A percentile compares a stretch with the other conserved stretches of the same genome.
Evolutionary conservation across 2,888 invertebrate genomes (phyloP).

Genomic region (Drosophila phalerata): DNA sequence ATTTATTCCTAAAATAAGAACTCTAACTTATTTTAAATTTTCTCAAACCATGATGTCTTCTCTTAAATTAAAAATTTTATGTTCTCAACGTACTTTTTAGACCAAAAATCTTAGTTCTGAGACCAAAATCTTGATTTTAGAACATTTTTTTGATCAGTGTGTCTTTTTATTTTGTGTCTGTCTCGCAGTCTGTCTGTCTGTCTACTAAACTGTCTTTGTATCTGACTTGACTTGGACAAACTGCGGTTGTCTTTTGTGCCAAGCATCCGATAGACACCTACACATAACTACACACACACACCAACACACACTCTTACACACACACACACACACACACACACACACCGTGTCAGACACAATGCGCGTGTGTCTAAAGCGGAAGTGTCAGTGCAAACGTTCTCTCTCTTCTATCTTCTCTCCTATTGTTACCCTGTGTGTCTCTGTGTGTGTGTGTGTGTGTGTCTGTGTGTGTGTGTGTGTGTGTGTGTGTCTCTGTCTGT

Average conservation of each 20-base stretch:
- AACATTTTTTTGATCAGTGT: too few relatives aligned
- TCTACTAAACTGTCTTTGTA: slow-evolving; percentile 23
- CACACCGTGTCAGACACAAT: slow-evolving; percentile 31
- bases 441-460: neutral
- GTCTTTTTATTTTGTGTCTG: too few relatives aligned
- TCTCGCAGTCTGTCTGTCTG: slow-evolving; percentile 12
- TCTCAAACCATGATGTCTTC: too few relatives aligned
- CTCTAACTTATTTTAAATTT: too few relatives aligned
- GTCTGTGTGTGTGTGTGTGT: slow-evolving; percentile 24
- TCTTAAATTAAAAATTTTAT: too few relatives aligned
- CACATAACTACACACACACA: slow-evolving; percentile 27
- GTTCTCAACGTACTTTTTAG: too few relatives aligned
- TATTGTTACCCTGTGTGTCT: slow-evolving; percentile 5
- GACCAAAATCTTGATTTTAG: too few relatives aligned
- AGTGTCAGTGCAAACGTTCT: slow-evolving; percentile 71
- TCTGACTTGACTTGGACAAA: slow-evolving; percentile 54
- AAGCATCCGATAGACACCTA: slow-evolving; percentile 54
- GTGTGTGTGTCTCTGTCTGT: slow-evolving; percentile 38
- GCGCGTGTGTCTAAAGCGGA: slow-evolving; percentile 75
- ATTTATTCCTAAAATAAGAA: too few relatives aligned
- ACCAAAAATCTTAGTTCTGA: too few relatives aligned
- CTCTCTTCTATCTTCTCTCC: neutral
- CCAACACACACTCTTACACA: neutral
- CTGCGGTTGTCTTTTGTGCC: slow-evolving; percentile 56
- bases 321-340: neutral